Evolutionary conservation across 2,888 invertebrate genomes (phyloP).

Genomic region (Emmelina monodactyla): DNA sequence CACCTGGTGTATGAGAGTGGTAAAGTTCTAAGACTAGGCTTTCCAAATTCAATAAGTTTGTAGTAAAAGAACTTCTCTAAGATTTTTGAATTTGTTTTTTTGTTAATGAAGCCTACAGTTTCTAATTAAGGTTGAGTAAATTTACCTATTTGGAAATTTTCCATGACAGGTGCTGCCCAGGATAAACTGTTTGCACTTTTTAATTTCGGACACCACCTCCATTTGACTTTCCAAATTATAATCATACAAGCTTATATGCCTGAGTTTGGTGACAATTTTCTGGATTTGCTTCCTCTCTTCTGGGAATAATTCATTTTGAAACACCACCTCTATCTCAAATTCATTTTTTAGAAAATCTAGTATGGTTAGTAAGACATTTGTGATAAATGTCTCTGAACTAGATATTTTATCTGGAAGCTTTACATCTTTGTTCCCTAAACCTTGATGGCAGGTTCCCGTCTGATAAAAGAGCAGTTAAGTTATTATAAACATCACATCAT

Average conservation of each 20-base stretch:
- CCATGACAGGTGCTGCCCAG: constrained; percentile 29
- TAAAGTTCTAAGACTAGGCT: too few species aligned
- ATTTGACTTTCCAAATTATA: constrained; percentile 17
- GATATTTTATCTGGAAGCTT: background rate
- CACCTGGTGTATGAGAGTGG: too few species aligned
- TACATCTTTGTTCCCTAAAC: background rate
- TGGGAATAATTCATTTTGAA: constrained; percentile 22
- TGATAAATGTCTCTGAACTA: constrained; percentile 17
- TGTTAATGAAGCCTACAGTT: too few species aligned
- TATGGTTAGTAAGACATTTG: constrained; percentile 24
- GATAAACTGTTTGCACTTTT: constrained; percentile 21
- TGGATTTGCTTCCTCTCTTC: constrained; percentile 25
- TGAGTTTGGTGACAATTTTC: constrained; percentile 19
- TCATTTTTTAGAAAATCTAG: constrained; percentile 36
- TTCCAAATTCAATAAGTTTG: background rate
- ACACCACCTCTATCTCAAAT: constrained; percentile 23
- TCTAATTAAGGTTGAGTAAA: too few species aligned
- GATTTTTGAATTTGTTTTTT: too few species aligned
- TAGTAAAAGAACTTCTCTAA: background rate
- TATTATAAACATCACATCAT: background rate
- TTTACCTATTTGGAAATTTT: constrained; percentile 22
- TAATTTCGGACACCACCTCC: constrained; percentile 24
- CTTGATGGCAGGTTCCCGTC: background rate
- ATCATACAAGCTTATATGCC: constrained; percentile 10
- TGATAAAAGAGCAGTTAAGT: background rate